Evolutionary conservation across 1,140 invertebrate genomes (phyloP), one percentile per base, ranked within the genome.

Genomic region (Fragariocoptes setiger): DNA sequence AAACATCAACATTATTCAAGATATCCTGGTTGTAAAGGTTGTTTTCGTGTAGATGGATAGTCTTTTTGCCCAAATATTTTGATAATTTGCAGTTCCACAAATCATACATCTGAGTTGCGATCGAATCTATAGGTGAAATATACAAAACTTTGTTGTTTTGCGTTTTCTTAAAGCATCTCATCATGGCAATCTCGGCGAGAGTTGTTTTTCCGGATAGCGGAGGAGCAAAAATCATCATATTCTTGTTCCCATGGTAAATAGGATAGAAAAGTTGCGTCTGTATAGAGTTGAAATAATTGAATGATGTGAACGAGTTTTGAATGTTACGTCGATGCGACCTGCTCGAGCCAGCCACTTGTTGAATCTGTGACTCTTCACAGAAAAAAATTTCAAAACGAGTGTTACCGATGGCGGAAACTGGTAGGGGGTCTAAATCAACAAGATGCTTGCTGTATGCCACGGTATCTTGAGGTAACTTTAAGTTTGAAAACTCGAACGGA

Each of bases 191-290:
- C 62, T 99, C 92, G 0, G 92, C 90, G 8, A 77, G 82, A 41
- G 95, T 82, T 0, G 92, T 99, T 65, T 99, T 99, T 37, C 92
- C 92, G 0, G 86, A 95, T 3, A 88, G 88, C 3, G 92, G 99
- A 0, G 92, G 92, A 1, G 92, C 90, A 2, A 92, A 90, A 12
- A 99, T 59, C 1, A 99, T 60, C 3, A 90, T 73, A 56, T 95
- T 97, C 46, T 72, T 68, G 53, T 97, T 82, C 0, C 80, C 86
- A 55, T 95, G 74, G 58, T 92, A 97, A 0, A 95, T 61, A 46
- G 76, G 76, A 57, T 94, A 82, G 56, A 97, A 97, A 35, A 95
- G 76, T 62, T 99, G 92, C 3, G 88, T 95, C 59, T 99, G 92
- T 51, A 99, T 85, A 2, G 90, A 83, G 63, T 99, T 99, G 59